These are phyloP conservation scores for Silurus asotus DNA, from an alignment of 2,113 vertebrate species.

Conservation along the genomic window DNA sequence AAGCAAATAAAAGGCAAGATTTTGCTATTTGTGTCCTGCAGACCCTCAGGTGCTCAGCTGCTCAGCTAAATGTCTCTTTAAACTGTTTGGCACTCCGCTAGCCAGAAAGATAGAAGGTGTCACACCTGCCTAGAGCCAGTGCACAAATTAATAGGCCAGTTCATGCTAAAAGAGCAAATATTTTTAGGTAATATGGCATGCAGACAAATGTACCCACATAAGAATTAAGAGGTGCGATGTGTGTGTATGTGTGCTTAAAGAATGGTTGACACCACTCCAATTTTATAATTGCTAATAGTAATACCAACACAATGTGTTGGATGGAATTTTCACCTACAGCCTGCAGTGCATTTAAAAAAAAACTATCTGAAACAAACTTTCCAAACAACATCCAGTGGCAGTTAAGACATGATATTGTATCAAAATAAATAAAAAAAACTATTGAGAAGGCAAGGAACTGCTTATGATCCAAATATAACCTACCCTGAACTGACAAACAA, in stretches of 20 bases:
- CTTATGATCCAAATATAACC: too few species aligned
- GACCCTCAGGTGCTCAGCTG: neutral
- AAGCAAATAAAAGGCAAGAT: neutral
- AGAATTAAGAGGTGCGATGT: conserved; percentile 19
- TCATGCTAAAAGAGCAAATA: conserved; percentile 6
- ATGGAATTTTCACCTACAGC: neutral
- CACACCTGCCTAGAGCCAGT: neutral
- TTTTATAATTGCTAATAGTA: neutral
- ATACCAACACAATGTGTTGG: neutral
- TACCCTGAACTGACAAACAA: too few species aligned
- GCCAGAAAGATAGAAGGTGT: neutral
- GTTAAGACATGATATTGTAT: neutral
- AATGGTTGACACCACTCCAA: neutral
- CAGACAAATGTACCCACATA: neutral
- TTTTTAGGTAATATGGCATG: conserved; percentile 14
- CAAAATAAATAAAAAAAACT: neutral
- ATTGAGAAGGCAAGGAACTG: too few species aligned
- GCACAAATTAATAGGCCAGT: conserved; percentile 10
- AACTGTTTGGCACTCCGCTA: neutral
- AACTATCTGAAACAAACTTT: neutral
- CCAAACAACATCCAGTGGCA: neutral
- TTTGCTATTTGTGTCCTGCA: neutral
- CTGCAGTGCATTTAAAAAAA: neutral
- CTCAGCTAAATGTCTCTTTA: neutral
- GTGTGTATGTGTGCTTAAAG: neutral